Evolutionary conservation across 2,888 invertebrate genomes (phyloP).

Genomic region (Ellobium chinense): DNA sequence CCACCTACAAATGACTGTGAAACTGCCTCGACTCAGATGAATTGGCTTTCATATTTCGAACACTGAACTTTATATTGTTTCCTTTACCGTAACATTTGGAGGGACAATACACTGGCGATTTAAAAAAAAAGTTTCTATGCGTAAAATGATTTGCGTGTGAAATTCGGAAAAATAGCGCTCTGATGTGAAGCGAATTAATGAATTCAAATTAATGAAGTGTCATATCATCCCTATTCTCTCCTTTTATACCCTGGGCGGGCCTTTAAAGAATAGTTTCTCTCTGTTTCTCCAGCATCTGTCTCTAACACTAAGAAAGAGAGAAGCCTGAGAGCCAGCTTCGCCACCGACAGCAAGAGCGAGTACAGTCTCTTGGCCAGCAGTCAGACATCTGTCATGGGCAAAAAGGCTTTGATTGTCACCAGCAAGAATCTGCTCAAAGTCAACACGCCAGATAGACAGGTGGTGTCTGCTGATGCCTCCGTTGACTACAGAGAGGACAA

Average conservation of each 20-base stretch:
- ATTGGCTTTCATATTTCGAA: too few species aligned
- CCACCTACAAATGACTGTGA: too few species aligned
- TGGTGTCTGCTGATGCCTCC: conserved; percentile 53
- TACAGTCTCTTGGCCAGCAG: conserved; percentile 55
- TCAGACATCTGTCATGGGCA: conserved; percentile 30
- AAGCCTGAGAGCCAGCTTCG: conserved; percentile 54
- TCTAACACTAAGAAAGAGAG: conserved; percentile 56
- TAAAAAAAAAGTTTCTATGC: too few species aligned
- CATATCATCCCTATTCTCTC: too few species aligned
- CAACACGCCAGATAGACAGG: conserved; percentile 55
- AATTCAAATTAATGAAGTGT: neutral
- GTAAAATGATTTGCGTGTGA: too few species aligned
- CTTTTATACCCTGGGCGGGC: neutral
- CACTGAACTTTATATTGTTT: too few species aligned
- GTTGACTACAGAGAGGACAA: conserved; percentile 55
- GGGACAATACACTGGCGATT: too few species aligned
- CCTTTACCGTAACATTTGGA: too few species aligned
- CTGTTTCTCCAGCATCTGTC: conserved; percentile 51
- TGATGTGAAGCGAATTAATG: too few species aligned
- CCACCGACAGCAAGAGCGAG: conserved; percentile 51
- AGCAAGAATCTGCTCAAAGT: conserved; percentile 56
- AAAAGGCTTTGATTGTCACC: conserved; percentile 34
- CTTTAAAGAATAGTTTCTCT: too few species aligned
- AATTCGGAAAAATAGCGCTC: too few species aligned
- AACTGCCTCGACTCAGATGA: too few species aligned